phyloP scores from a whole-genome alignment of 2,888 invertebrate species.

The Tribolium freemani region DNA sequence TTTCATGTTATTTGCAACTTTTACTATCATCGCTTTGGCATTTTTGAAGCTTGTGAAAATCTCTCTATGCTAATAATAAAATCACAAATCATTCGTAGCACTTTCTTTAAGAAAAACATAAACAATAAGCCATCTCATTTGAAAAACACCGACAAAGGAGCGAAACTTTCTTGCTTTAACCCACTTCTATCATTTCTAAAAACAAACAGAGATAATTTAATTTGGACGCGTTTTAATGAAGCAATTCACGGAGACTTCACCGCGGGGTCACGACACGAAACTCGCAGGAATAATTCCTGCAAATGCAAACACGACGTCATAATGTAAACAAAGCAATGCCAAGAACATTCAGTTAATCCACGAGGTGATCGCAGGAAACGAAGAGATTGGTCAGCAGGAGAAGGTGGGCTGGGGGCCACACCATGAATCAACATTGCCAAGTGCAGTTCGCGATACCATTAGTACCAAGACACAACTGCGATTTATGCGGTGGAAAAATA shows the following conservation, averaged over 20 bases:
- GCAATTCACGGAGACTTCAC: neutral
- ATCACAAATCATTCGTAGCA: no score
- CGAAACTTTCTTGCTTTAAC: no score
- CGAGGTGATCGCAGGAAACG: slow-evolving; percentile 26
- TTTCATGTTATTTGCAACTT: no score
- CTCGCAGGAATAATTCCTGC: neutral
- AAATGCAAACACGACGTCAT: slow-evolving; percentile 13
- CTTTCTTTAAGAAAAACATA: no score
- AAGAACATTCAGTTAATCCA: slow-evolving; percentile 26
- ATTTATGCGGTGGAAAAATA: neutral
- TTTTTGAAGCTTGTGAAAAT: no score
- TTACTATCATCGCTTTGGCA: no score
- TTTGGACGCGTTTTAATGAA: no score
- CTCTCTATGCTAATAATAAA: no score
- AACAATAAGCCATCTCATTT: no score
- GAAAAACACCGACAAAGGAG: no score
- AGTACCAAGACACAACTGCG: slow-evolving; percentile 13
- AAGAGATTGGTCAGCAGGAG: slow-evolving; percentile 29
- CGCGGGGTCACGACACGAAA: neutral
- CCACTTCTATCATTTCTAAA: no score
- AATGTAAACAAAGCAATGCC: slow-evolving; percentile 38
- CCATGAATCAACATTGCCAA: slow-evolving; percentile 27
- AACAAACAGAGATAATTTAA: no score
- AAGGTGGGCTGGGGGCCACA: slow-evolving; percentile 31
- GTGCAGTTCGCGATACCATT: slow-evolving; percentile 30